Conservation (phyloP, 2,888 invertebrate species). For the Therioaphis trifolii region DNA sequence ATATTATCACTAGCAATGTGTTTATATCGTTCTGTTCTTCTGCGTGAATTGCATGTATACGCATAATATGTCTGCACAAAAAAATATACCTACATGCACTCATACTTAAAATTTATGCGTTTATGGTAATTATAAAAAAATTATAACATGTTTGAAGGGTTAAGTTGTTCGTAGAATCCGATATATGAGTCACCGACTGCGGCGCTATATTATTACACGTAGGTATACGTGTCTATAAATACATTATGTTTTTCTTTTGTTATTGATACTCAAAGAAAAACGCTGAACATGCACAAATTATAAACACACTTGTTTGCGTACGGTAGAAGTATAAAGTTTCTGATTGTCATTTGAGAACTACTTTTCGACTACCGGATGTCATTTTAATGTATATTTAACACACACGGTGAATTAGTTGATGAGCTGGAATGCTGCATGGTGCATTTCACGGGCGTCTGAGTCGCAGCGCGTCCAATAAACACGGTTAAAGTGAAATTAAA, state of each 20-base stretch:
- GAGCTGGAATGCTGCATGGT: neutral
- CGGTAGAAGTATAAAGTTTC: neutral
- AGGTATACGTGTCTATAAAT: too few relatives aligned
- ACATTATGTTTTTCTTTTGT: slow-evolving; percentile 15
- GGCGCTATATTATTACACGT: too few relatives aligned
- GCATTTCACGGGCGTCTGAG: neutral
- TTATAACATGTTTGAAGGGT: too few relatives aligned
- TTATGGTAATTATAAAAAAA: too few relatives aligned
- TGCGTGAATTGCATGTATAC: too few relatives aligned
- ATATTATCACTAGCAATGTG: too few relatives aligned
- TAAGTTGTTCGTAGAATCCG: too few relatives aligned
- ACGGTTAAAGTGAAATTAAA: neutral
- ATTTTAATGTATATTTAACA: neutral
- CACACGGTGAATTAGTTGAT: neutral
- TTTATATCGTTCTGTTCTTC: too few relatives aligned
- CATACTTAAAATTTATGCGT: too few relatives aligned
- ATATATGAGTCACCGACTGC: too few relatives aligned
- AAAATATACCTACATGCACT: too few relatives aligned
- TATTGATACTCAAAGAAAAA: slow-evolving; percentile 32
- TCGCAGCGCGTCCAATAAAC: neutral
- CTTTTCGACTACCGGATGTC: slow-evolving; percentile 3
- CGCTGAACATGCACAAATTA: slow-evolving; percentile 22
- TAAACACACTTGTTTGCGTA: neutral
- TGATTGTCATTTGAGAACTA: slow-evolving; percentile 10
- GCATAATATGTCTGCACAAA: too few relatives aligned